Conservation (phyloP, 2,113 vertebrate genomes). For the Melospiza georgiana region DNA sequence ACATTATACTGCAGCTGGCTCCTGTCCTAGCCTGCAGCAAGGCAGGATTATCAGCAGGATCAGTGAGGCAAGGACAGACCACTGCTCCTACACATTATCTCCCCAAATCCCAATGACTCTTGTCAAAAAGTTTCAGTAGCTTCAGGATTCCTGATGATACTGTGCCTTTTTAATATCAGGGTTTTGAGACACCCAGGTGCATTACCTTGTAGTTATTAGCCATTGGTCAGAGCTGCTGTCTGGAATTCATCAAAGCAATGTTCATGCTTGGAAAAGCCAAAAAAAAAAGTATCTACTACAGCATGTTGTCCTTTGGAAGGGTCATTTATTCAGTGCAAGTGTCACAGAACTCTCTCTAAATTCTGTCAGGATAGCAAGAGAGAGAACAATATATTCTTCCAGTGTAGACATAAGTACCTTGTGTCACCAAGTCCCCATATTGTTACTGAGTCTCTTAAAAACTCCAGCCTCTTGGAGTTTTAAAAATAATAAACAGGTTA, state of each 20-base stretch:
- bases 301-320: not conserved
- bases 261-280: accelerated
- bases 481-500: too few relatives aligned
- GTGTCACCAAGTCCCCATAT: not conserved
- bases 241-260: not conserved
- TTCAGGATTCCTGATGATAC: not conserved
- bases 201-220: not conserved
- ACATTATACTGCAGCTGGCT: not conserved
- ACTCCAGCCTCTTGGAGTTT: not conserved
- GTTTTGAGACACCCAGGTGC: not conserved
- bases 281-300: not conserved
- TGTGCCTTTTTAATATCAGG: not conserved
- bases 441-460: not conserved
- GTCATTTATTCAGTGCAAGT: not conserved
- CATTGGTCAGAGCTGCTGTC: not conserved
- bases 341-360: not conserved
- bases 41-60: not conserved
- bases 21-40: not conserved
- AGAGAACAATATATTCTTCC: not conserved
- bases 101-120: not conserved
- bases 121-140: not conserved
- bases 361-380: not conserved
- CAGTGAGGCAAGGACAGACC: not conserved
- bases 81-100: not conserved
- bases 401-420: not conserved